These are phyloP conservation scores for Stenichneumon culpator DNA, from an alignment of 2,888 invertebrate species.

Conservation along the genomic window DNA sequence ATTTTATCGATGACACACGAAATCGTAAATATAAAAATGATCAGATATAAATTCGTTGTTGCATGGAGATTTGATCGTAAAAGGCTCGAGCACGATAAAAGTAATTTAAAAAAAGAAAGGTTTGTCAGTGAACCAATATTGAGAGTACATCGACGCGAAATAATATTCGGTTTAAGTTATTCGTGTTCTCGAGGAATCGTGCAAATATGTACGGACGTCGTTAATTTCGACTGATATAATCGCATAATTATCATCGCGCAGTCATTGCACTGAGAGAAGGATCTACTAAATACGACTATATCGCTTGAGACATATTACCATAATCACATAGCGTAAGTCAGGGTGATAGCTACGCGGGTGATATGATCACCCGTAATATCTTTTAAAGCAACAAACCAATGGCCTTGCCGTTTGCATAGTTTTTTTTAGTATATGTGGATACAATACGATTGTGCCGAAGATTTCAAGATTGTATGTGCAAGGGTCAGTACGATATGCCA, in stretches of 20 bases:
- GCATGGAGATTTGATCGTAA: background rate
- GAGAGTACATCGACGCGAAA: background rate
- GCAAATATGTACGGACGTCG: background rate
- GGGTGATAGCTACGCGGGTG: too few relatives aligned
- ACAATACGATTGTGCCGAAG: too few relatives aligned
- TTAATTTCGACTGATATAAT: background rate
- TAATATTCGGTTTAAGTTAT: background rate
- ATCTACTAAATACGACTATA: too few relatives aligned
- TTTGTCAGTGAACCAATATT: background rate
- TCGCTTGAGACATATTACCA: too few relatives aligned
- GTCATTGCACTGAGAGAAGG: background rate
- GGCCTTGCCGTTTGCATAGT: too few relatives aligned
- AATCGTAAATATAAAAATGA: background rate
- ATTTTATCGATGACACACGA: constrained; percentile 4
- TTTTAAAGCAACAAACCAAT: too few relatives aligned
- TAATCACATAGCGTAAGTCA: too few relatives aligned
- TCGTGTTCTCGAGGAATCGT: background rate
- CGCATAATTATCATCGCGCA: background rate
- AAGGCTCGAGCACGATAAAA: background rate
- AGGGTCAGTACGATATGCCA: too few relatives aligned
- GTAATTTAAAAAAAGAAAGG: background rate
- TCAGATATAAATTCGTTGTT: constrained; percentile 1
- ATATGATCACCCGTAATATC: too few relatives aligned
- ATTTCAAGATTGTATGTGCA: too few relatives aligned
- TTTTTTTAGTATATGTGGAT: too few relatives aligned